Evolutionary conservation across 2,797 vertebrate genomes (phyloP).

Genomic region (Etheostoma perlongum): DNA sequence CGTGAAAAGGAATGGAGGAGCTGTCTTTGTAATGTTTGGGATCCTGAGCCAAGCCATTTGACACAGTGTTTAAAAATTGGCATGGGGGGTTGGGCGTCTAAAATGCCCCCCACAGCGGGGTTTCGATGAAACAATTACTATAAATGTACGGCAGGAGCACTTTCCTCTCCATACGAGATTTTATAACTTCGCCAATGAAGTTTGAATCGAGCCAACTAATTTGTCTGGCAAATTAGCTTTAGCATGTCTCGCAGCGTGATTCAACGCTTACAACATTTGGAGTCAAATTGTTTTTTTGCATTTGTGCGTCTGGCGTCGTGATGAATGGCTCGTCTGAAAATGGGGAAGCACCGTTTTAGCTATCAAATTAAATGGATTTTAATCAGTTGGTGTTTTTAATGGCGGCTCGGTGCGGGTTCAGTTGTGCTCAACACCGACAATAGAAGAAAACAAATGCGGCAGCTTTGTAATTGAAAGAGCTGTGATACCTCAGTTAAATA

Average conservation of each 20-base stretch:
- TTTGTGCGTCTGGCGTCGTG: conserved; percentile 79
- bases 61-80: conserved; percentile 78
- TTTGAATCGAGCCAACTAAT: conserved; percentile 82
- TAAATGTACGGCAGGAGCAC: conserved; percentile 79
- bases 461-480: conserved; percentile 79
- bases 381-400: conserved; percentile 84
- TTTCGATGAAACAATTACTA: conserved; percentile 82
- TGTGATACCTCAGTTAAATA: conserved; percentile 79
- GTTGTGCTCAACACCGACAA: conserved; percentile 80
- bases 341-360: conserved; percentile 77
- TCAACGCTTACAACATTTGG: conserved; percentile 80
- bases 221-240: conserved; percentile 85
- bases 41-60: conserved; percentile 79
- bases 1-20: conserved; percentile 77
- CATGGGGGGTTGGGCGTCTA: conserved; percentile 75
- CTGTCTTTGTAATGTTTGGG: conserved; percentile 70
- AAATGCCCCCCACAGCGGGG: conserved; percentile 79
- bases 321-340: conserved; percentile 80
- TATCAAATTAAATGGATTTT: conserved; percentile 86
- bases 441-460: conserved; percentile 72
- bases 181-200: conserved; percentile 82
- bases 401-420: conserved; percentile 71
- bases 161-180: conserved; percentile 81
- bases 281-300: conserved; percentile 84
- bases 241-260: conserved; percentile 84